Base-by-base conservation (phyloP, 35 echinoderm and acorn worm genomes). In the Chiridota heheva region DNA sequence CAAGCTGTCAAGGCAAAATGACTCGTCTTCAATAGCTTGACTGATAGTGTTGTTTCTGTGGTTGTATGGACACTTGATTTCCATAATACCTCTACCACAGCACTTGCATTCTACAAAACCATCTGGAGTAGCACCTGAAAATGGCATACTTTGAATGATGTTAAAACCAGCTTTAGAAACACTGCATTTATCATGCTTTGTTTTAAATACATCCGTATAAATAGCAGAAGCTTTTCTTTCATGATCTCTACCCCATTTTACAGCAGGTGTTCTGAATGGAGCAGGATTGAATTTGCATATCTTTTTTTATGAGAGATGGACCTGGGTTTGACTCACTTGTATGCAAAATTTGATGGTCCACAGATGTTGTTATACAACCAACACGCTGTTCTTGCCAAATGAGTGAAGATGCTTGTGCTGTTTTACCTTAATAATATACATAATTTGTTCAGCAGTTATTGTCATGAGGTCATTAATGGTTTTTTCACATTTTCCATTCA, bases 241-340 rank as follows among this genome's bases (percentile, higher is more conserved):
- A 60, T 81, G 77, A 36, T 81, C 77, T 42, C 77, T 81, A 36
- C 77, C 77, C 77, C 59, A 81, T 61, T 65, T 47, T 59, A 81
- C 30, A 41, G 58, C 77, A 32, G 58, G 77, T 64, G 58, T 29
- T 34, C 65, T 81, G 77, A 81, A 39, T 27, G 57, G 35, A 4
- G 2, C 56, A 63, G 56, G 30, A 55, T 81, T 26, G 61, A 37
- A 35, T 41, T 40, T 81, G 56, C 77, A 81, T 57, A 81, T 55
- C 59, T 81, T 77, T n/a, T 38, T 81, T 81, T 18, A 64, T 63
- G 5, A 81, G 59, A 39, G 56, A 64, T 63, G 37, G 77, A 25
- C 57, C 77, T 65, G 56, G 77, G 53, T 81, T 63, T 57, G 58
- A 33, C n/a, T 40, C 38, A 42, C 38, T 8, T 3, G 77, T 81